A percentile compares a stretch with the other conserved stretches of the same genome.
Conservation (phyloP, 2,797 vertebrate genomes). For the Halcyon leucocephala region DNA sequence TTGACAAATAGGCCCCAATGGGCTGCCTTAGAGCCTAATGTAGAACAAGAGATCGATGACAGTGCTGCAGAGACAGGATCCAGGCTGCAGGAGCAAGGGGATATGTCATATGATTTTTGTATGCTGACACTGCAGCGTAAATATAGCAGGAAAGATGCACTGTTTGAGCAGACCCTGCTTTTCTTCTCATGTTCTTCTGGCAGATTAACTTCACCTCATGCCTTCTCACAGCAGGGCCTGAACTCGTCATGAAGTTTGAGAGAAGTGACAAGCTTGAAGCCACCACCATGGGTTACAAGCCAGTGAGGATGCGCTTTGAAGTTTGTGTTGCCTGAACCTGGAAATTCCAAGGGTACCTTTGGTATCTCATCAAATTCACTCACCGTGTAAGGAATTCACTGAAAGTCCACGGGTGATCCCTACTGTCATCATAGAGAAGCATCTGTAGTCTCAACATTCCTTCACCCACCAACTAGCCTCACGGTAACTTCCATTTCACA, state of each 20-base stretch:
- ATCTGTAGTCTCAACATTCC: not conserved
- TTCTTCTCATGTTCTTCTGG: not conserved
- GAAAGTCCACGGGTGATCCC: not conserved
- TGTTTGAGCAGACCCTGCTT: not conserved
- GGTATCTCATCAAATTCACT: not conserved
- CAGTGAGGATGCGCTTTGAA: not conserved
- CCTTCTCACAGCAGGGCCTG: not conserved
- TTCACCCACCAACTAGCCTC: not conserved
- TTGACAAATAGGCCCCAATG: constrained; percentile 21
- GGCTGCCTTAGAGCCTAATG: constrained; percentile 25
- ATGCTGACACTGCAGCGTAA: not conserved
- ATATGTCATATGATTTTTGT: not conserved
- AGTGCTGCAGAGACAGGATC: constrained; percentile 57
- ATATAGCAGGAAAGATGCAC: not conserved
- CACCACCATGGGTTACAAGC: not conserved
- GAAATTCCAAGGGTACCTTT: not conserved
- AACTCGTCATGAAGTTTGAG: not conserved
- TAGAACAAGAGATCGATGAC: constrained; percentile 47
- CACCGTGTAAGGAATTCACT: fast-evolving
- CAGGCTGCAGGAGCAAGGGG: constrained; percentile 2
- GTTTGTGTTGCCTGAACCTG: not conserved
- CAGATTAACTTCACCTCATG: not conserved
- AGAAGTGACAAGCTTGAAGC: not conserved
- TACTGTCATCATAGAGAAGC: not conserved
- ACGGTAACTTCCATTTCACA: not conserved